Base-by-base conservation (phyloP, 2,797 vertebrate species). In the Florisuga fusca region DNA sequence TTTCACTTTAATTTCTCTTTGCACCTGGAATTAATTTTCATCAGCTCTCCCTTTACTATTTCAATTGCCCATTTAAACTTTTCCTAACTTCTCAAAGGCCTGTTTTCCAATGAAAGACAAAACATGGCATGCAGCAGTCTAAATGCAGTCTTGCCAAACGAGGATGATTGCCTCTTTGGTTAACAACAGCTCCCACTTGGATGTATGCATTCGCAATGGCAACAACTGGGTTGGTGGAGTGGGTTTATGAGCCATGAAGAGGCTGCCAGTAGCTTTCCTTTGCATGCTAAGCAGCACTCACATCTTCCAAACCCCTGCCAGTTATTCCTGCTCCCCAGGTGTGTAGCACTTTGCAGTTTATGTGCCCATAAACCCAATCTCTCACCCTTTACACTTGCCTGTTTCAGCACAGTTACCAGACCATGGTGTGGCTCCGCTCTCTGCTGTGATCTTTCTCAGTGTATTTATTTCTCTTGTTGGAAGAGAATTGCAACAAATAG, bases 1-100 rank as follows among this genome's bases (percentile, higher is more conserved):
- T 88, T 84, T 90, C 63, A 79, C 76, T 85, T 88, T 93, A 86
- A 96, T 95, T 92, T 95, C 63, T 83, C 69, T 82, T 79, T 84
- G 83, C 77, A 90, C 80, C 89, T 93, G 87, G 94, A 96, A 96
- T 96, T 94, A 80, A 93, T 94, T 95, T 95, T 59, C 80, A 89
- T 61, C 63, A 93, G 57, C 51, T 26, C 79, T 79, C 55, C 51
- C 45, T 81, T 80, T 59, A 59, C 83, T 76, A 50, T 78, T 54
- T 61, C 33, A 94, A 93, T 88, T 79, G 38, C 79, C 59, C 89
- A 94, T 92, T 96, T 95, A 77, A 95, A 91, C 66, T 90, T 91
- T 75, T 82, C 72, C 69, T 41, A 68, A 72, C 73, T 95, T 89
- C 76, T 81, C 72, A 50, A 64, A 80, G 38, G 50, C 77, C 54